These are phyloP conservation scores for Pachyrhynchus sulphureomaculatus DNA, from an alignment of 1,140 invertebrate species.

Conservation along the genomic window DNA sequence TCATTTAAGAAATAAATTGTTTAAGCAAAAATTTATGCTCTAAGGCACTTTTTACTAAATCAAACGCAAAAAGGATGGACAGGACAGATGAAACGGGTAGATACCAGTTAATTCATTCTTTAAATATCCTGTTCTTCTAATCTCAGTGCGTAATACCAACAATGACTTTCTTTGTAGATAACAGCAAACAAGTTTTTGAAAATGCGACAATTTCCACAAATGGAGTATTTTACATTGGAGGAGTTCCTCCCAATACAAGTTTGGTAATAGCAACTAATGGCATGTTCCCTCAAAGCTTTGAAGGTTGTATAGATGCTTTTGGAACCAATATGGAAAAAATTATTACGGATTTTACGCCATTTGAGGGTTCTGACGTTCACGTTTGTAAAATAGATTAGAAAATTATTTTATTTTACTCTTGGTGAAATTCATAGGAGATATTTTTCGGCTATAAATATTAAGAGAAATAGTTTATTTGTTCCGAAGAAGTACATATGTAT, in stretches of 20 bases:
- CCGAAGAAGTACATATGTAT: too few species aligned
- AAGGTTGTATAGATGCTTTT: constrained; percentile 47
- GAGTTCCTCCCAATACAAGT: constrained; percentile 35
- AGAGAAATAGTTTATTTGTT: too few species aligned
- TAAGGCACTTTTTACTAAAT: too few species aligned
- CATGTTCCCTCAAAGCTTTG: constrained; percentile 41
- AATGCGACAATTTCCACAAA: constrained; percentile 21
- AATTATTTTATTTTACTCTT: not conserved
- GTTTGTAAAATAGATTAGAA: constrained; percentile 52
- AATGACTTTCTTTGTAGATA: not conserved
- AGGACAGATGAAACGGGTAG: too few species aligned
- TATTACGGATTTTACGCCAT: constrained; percentile 56
- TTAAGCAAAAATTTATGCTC: too few species aligned
- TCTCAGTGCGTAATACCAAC: not conserved
- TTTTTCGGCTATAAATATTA: too few species aligned
- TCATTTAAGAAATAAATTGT: too few species aligned
- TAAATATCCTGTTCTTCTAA: too few species aligned
- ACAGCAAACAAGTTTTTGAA: not conserved
- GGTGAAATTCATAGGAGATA: too few species aligned
- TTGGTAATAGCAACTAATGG: constrained; percentile 34
- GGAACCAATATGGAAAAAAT: constrained; percentile 43
- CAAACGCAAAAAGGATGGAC: too few species aligned
- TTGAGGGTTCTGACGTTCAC: constrained; percentile 58
- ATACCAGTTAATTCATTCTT: too few species aligned
- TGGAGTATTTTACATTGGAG: constrained; percentile 45